phyloP scores from a whole-genome alignment of 2,797 vertebrate species.

The Microctenopoma stevenorrisi region DNA sequence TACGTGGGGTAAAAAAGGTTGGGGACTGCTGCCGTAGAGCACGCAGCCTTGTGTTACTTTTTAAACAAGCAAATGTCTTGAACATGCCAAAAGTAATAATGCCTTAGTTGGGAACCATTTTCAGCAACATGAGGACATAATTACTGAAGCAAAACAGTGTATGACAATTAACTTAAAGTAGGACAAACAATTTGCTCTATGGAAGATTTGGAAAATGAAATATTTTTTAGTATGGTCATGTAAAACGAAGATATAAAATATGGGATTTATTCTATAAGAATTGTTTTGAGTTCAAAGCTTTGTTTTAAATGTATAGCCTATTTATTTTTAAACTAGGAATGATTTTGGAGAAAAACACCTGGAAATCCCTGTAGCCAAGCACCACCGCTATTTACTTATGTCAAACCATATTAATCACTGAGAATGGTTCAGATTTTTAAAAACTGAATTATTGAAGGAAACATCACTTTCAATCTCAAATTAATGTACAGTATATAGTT shows the following conservation, averaged over 20 bases:
- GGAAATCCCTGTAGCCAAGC: not conserved
- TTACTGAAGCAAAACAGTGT: constrained; percentile 24
- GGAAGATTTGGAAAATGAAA: constrained; percentile 10
- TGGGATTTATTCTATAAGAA: not conserved
- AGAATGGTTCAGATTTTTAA: constrained; percentile 16
- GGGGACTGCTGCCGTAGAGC: not conserved
- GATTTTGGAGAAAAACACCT: not conserved
- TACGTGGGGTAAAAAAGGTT: no score
- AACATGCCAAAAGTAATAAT: no score
- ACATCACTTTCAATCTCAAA: constrained; percentile 13
- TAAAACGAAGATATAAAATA: not conserved
- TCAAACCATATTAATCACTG: constrained; percentile 4
- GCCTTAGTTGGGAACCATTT: no score
- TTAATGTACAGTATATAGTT: not conserved
- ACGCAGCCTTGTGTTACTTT: not conserved
- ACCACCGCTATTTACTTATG: constrained; percentile 13
- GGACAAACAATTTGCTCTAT: constrained; percentile 15
- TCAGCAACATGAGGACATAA: not conserved
- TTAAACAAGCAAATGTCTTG: no score
- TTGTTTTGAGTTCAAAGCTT: no score
- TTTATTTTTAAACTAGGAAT: not conserved
- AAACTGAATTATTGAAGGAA: constrained; percentile 1
- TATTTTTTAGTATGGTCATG: not conserved
- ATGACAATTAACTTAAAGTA: constrained; percentile 24
- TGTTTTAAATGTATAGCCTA: not conserved